A percentile compares a stretch with the other conserved stretches of the same genome.
Evolutionary conservation across 2,888 invertebrate genomes (phyloP).

Genomic region (Nudaria mundana): DNA sequence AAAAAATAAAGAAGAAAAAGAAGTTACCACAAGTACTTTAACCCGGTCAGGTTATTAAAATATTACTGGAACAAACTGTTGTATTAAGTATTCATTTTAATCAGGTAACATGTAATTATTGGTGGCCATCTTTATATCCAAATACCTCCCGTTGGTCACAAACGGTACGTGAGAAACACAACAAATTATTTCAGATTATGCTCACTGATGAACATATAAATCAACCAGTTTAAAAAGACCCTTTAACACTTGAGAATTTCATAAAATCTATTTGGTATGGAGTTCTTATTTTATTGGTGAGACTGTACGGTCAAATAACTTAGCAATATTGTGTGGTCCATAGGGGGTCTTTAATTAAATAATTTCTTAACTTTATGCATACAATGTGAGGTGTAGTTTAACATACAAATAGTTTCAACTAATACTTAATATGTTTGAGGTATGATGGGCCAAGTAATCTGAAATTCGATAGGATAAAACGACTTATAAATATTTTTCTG

Average conservation of each 20-base stretch:
- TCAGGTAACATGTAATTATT: conserved; percentile 25
- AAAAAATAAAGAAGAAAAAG: too few relatives aligned
- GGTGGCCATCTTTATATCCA: conserved; percentile 4
- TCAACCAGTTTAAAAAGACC: conserved; percentile 28
- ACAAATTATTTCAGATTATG: conserved; percentile 52
- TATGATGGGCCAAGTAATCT: conserved; percentile 42
- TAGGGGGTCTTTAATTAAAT: conserved; percentile 63
- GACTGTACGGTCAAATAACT: conserved; percentile 34
- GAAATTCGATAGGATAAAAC: conserved; percentile 54
- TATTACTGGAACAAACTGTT: conserved; percentile 15
- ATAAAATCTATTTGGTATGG: neutral
- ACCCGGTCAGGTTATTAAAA: conserved; percentile 13
- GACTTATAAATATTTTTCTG: conserved; percentile 32
- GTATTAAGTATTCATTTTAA: conserved; percentile 17
- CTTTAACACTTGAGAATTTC: neutral
- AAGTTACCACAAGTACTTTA: too few relatives aligned
- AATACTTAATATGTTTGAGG: conserved; percentile 45
- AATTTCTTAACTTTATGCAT: conserved; percentile 42
- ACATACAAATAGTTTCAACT: conserved; percentile 58
- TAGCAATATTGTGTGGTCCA: conserved; percentile 46
- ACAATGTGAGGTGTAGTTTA: conserved; percentile 30
- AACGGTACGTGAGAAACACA: conserved; percentile 50
- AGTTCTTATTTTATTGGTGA: conserved; percentile 6
- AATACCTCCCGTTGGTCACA: conserved; percentile 45
- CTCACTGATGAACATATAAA: conserved; percentile 32